Base-by-base conservation (phyloP, 2,888 invertebrate genomes). In the Lasioglossum morio region DNA sequence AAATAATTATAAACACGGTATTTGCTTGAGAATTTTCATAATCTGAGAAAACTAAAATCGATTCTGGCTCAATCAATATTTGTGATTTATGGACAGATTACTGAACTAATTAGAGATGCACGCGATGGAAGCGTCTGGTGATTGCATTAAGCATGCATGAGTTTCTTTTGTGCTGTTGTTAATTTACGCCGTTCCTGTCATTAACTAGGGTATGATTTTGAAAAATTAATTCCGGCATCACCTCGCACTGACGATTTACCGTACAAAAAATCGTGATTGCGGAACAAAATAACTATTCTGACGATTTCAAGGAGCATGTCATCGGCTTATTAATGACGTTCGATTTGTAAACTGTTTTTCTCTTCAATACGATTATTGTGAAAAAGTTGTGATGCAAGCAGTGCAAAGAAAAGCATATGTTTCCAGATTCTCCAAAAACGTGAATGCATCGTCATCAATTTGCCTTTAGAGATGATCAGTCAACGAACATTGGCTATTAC, bases 321-420 rank as follows among this genome's bases (percentile, higher is more conserved):
- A n/a, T 23, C 69, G 23, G 37, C 69, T 69, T 69, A 69, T 69
- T 69, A 69, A 69, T 69, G 69, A 34, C 34, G 34, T 30, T 66
- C 34, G 66, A 10, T 37, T 12, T 34, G 37, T 66, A 23, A 23
- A 40, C 23, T 34, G 69, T 69, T 69, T 69, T 69, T 37, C 69
- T 37, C 66, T 14, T 16, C 60, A 19, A 34, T 34, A 10, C 27
- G 69, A 4, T 10, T 4, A 7, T 66, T 19, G 30, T 34, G 66
- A 66, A 66, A 34, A 66, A 34, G 4, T 34, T 53, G 23, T 53
- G 53, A 23, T 53, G 53, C 10, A 53, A 53, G 2, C 53, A 19
- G 23, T 53, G 53, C 8, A 53, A 53, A 53, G 23, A 53, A 23
- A 53, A 53, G 53, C 53, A 10, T 23, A 23, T 7, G 48, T 53